phyloP scores from a whole-genome alignment of 2,888 invertebrate genomes.

The Oscheius sp. region DNA sequence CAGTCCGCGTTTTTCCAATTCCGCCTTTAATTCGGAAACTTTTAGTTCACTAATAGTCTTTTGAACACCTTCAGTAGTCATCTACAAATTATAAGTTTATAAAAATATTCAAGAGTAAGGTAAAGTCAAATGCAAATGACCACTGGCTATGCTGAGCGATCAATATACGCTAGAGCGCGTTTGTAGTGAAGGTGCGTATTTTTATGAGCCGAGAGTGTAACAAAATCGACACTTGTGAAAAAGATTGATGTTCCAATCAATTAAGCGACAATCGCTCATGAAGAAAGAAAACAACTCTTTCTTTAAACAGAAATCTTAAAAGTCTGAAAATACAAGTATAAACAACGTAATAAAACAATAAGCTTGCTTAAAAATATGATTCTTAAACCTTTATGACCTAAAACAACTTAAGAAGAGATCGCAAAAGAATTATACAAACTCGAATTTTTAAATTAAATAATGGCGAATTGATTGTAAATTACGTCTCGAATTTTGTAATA shows the following conservation, averaged over 20 bases:
- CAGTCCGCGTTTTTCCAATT: conserved; percentile 83
- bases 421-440: too few species aligned
- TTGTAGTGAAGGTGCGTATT: too few species aligned
- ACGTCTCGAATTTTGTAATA: conserved; percentile 88
- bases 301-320: too few species aligned
- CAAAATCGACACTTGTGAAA: too few species aligned
- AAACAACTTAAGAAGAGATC: neutral
- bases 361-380: neutral
- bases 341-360: neutral
- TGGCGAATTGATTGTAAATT: conserved; percentile 94
- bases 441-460: conserved; percentile 79
- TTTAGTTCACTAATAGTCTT: conserved; percentile 27
- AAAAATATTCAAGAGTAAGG: neutral
- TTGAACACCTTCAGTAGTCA: conserved; percentile 24
- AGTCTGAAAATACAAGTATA: neutral
- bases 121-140: too few species aligned
- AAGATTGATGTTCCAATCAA: too few species aligned
- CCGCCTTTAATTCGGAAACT: conserved; percentile 32
- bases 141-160: too few species aligned
- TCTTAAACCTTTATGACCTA: neutral
- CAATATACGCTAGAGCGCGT: too few species aligned
- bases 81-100: neutral
- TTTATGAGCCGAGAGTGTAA: too few species aligned
- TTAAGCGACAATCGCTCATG: too few species aligned
- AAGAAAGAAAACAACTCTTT: too few species aligned